phyloP scores from a whole-genome alignment of 2,113 vertebrate species.

The Otus sunia region DNA sequence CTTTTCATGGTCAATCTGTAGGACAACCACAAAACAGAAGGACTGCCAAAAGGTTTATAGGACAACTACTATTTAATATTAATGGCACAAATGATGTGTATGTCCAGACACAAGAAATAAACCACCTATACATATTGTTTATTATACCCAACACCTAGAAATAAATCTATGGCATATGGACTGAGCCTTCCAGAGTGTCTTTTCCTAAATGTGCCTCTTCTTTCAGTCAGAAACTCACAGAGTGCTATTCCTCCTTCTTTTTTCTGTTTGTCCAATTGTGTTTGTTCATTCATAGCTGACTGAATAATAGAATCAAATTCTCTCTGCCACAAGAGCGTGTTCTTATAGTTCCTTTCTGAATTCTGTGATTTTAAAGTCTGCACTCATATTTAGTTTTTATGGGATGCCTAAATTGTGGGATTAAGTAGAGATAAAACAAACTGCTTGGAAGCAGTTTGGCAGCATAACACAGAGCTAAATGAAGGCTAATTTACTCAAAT shows the following conservation, averaged over 20 bases:
- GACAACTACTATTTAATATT: not conserved
- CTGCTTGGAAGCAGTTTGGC: constrained; percentile 6
- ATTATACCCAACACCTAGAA: not conserved
- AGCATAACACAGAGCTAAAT: not conserved
- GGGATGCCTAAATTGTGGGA: not conserved
- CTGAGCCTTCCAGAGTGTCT: not conserved
- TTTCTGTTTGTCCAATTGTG: not conserved
- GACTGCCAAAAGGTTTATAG: not conserved
- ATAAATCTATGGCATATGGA: not conserved
- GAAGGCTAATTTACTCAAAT: constrained; percentile 26
- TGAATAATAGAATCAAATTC: not conserved
- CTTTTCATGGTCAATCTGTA: not conserved
- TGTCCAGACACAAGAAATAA: not conserved
- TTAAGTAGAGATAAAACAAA: constrained; percentile 16
- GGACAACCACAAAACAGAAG: not conserved
- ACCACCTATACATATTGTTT: not conserved
- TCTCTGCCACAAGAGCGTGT: not conserved
- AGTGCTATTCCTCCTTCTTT: not conserved
- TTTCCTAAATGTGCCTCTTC: not conserved
- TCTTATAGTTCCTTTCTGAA: not conserved
- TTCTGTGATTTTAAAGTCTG: not conserved
- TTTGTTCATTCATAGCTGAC: not conserved
- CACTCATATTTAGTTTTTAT: not conserved
- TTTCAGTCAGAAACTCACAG: not conserved
- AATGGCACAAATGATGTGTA: not conserved